Evolutionary conservation across 2,888 invertebrate species (phyloP).

Genomic region (Reticulitermes lucifugus): DNA sequence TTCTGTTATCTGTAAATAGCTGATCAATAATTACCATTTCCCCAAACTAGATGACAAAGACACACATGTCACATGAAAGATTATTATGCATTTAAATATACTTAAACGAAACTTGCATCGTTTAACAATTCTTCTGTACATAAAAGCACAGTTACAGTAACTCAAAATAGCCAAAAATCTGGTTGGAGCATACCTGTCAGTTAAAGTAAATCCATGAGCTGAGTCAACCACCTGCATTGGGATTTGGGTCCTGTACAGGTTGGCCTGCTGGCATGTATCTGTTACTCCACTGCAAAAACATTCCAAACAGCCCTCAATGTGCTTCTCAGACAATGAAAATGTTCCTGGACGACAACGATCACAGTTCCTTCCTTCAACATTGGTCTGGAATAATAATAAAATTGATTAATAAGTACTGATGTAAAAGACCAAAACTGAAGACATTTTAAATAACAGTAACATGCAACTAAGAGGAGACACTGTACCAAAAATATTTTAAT

Average conservation of each 20-base stretch:
- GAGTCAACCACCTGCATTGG: conserved; percentile 70
- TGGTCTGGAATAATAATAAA: conserved; percentile 65
- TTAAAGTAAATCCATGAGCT: conserved; percentile 72
- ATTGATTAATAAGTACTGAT: neutral
- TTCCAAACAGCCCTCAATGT: conserved; percentile 83
- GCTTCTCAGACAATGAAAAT: conserved; percentile 77
- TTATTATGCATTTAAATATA: too few relatives aligned
- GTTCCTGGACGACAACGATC: conserved; percentile 82
- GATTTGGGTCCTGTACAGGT: conserved; percentile 73
- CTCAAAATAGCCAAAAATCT: neutral
- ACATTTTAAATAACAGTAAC: too few relatives aligned
- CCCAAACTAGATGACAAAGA: too few relatives aligned
- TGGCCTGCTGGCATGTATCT: conserved; percentile 78
- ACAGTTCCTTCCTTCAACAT: conserved; percentile 83
- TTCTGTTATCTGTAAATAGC: too few relatives aligned
- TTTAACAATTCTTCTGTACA: too few relatives aligned
- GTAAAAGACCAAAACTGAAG: too few relatives aligned
- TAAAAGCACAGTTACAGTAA: neutral
- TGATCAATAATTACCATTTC: too few relatives aligned
- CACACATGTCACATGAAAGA: too few relatives aligned
- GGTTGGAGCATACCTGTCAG: conserved; percentile 66
- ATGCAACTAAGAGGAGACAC: too few relatives aligned
- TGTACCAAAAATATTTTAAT: too few relatives aligned
- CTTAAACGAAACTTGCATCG: too few relatives aligned
- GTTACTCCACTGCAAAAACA: conserved; percentile 92